Evolutionary conservation across 1,140 invertebrate species (phyloP).

Genomic region (Drosophila dunni): DNA sequence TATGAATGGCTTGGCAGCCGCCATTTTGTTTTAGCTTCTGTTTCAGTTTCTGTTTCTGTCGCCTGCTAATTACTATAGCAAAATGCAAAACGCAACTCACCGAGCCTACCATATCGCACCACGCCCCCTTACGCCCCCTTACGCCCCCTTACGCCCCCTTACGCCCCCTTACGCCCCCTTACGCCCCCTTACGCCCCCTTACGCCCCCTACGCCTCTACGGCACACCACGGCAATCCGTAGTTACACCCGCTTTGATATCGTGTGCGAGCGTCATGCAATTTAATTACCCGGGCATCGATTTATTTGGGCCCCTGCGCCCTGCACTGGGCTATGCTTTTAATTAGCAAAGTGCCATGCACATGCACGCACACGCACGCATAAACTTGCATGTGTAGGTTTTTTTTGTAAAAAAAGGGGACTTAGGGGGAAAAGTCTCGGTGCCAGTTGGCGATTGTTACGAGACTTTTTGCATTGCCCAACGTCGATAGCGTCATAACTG

Average conservation of each 20-base stretch:
- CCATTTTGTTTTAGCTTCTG: constrained; percentile 67
- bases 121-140: background rate
- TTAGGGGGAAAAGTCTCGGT: constrained; percentile 1
- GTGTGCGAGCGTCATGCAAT: constrained; percentile 70
- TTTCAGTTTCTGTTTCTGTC: constrained; percentile 24
- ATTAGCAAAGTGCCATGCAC: constrained; percentile 82
- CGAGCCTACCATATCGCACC: background rate
- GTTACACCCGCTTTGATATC: constrained; percentile 10
- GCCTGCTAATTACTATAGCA: constrained; percentile 74
- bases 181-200: no score
- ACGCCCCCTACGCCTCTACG: no score
- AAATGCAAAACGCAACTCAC: constrained; percentile 53
- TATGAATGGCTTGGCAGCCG: constrained; percentile 54
- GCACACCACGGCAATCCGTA: background rate
- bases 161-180: no score
- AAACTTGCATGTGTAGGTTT: constrained; percentile 1
- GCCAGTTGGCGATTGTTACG: constrained; percentile 40
- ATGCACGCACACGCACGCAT: constrained; percentile 60
- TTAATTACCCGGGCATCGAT: constrained; percentile 81
- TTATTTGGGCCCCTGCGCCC: constrained; percentile 69
- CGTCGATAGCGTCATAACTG: constrained; percentile 43
- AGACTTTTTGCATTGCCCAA: constrained; percentile 14
- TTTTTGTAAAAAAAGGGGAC: background rate
- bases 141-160: no score
- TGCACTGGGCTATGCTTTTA: constrained; percentile 75